Percentiles rank a stretch among this genome's conserved stretches.
Evolutionary conservation across 1,140 invertebrate species (phyloP).

Genomic region (Papilio dardanus): DNA sequence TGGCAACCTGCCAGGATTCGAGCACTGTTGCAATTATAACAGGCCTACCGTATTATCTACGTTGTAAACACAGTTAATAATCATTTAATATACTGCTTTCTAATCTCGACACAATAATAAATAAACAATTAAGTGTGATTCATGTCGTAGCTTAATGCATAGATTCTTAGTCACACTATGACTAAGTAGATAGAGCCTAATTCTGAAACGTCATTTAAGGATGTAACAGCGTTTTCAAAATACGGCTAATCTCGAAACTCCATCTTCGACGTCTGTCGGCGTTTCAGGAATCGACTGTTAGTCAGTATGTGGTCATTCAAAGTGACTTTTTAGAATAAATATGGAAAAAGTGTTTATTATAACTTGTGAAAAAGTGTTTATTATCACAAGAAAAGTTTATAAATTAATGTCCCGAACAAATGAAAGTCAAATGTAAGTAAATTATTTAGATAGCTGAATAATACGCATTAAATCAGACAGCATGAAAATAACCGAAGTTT

Average conservation of each 20-base stretch:
- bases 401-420: too few species aligned
- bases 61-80: neutral
- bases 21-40: conserved; percentile 14
- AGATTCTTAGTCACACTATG: too few species aligned
- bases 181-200: too few species aligned
- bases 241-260: too few species aligned
- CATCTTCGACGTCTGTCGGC: too few species aligned
- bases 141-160: neutral
- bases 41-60: conserved; percentile 1
- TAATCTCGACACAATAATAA: neutral
- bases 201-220: too few species aligned
- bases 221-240: too few species aligned
- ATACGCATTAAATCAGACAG: neutral
- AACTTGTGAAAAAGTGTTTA: neutral
- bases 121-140: neutral
- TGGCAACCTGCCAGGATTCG: neutral
- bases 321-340: neutral
- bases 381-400: neutral
- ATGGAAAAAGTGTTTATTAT: neutral
- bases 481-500: conserved; percentile 11
- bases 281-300: too few species aligned
- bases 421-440: neutral
- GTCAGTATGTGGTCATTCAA: neutral
- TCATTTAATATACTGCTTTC: conserved; percentile 4
- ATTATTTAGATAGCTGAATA: neutral